A percentile compares a stretch with the other conserved stretches of the same genome.
These are phyloP conservation scores for Brotula barbata DNA, from an alignment of 2,797 vertebrate genomes.

Conservation along the genomic window DNA sequence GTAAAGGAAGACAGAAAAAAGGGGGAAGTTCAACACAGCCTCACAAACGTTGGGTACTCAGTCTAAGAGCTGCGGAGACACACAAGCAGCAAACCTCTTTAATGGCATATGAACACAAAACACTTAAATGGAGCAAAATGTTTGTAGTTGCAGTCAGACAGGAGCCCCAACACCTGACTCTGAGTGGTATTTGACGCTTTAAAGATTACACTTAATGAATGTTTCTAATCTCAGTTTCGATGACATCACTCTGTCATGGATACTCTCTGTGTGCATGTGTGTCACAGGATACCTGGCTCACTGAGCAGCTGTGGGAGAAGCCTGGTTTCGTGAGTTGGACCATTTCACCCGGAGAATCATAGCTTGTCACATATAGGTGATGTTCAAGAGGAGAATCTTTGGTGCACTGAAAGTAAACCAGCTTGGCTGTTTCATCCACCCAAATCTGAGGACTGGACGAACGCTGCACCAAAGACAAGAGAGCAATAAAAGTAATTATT, in stretches of 20 bases:
- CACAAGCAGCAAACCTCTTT: too few relatives aligned
- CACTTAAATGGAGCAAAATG: too few relatives aligned
- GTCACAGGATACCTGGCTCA: slow-evolving; percentile 86
- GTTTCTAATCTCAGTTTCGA: too few relatives aligned
- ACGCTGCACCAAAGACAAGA: slow-evolving; percentile 46
- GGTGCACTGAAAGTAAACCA: slow-evolving; percentile 91
- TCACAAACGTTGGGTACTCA: background rate
- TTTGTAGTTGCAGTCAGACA: too few relatives aligned
- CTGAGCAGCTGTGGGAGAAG: slow-evolving; percentile 89
- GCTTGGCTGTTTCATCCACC: slow-evolving; percentile 85
- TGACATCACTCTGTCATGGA: too few relatives aligned
- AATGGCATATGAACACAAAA: too few relatives aligned
- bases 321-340: slow-evolving; percentile 85
- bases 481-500: background rate
- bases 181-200: too few relatives aligned
- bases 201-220: too few relatives aligned
- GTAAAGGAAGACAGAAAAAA: background rate
- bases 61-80: background rate
- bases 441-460: slow-evolving; percentile 82
- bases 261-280: slow-evolving; percentile 33
- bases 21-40: background rate
- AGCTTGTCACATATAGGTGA: slow-evolving; percentile 90
- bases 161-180: too few relatives aligned
- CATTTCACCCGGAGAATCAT: slow-evolving; percentile 80
- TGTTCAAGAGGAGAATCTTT: slow-evolving; percentile 91